phyloP scores from a whole-genome alignment of 2,888 invertebrate species.

The Oscheius sp. region DNA sequence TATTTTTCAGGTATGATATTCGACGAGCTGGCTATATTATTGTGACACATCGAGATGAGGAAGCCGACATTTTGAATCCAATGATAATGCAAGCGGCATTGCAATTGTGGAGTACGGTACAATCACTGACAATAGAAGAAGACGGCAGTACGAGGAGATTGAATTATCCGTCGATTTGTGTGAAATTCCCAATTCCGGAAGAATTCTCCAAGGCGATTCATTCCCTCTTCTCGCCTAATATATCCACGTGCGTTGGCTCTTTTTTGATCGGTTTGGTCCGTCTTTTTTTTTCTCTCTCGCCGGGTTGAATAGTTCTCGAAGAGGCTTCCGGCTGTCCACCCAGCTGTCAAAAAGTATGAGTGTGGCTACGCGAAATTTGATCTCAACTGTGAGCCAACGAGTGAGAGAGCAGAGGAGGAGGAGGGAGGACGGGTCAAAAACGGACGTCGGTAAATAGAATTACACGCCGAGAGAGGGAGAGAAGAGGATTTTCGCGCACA shows the following conservation, averaged over 20 bases:
- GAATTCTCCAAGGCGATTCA: slow-evolving; percentile 63
- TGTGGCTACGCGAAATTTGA: not conserved
- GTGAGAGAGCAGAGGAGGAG: too few species aligned
- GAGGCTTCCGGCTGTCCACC: too few species aligned
- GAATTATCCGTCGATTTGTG: slow-evolving; percentile 67
- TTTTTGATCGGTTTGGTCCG: too few species aligned
- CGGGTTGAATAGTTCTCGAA: too few species aligned
- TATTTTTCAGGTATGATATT: slow-evolving; percentile 63
- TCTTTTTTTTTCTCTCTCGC: too few species aligned
- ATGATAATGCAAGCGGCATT: slow-evolving; percentile 63
- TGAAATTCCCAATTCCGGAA: slow-evolving; percentile 68
- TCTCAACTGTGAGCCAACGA: not conserved
- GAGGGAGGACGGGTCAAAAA: slow-evolving; percentile 2
- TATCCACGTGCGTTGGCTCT: slow-evolving; percentile 55
- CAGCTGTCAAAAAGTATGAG: not conserved
- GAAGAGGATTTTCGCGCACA: not conserved
- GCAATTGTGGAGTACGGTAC: slow-evolving; percentile 65
- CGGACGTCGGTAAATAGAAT: slow-evolving; percentile 2
- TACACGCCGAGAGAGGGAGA: slow-evolving; percentile 6
- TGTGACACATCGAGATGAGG: slow-evolving; percentile 67
- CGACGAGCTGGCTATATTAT: slow-evolving; percentile 68
- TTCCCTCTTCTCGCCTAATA: slow-evolving; percentile 58
- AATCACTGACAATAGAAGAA: slow-evolving; percentile 62
- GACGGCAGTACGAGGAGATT: slow-evolving; percentile 49
- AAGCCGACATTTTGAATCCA: slow-evolving; percentile 64